Percentiles rank a stretch among this genome's conserved stretches.
These are phyloP conservation scores for Heliconius cydno DNA, from an alignment of 2,888 invertebrate genomes.

Conservation along the genomic window DNA sequence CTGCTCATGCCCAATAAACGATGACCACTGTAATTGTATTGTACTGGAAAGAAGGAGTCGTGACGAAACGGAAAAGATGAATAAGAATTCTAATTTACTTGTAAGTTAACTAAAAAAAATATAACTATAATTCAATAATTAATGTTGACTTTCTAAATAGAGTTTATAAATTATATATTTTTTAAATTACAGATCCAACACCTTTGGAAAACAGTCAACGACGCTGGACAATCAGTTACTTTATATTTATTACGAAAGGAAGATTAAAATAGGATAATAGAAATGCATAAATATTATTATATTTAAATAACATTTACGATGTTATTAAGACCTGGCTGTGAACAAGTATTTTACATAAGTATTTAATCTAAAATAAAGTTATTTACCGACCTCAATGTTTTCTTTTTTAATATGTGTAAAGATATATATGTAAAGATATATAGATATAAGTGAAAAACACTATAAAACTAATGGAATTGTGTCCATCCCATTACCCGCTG, in stretches of 20 bases:
- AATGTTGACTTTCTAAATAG: no score
- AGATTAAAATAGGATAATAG: not conserved
- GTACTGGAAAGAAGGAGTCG: not conserved
- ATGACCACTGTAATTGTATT: not conserved
- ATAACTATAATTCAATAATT: no score
- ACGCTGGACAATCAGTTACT: not conserved
- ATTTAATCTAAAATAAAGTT: not conserved
- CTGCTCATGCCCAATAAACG: not conserved
- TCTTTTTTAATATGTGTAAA: not conserved
- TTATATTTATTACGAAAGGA: slow-evolving; percentile 1
- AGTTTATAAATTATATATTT: not conserved
- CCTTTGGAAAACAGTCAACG: not conserved
- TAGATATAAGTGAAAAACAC: no score
- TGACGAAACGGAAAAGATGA: not conserved
- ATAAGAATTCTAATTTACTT: not conserved
- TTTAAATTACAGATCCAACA: not conserved
- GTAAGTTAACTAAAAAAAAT: not conserved
- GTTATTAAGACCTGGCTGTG: slow-evolving; percentile 3
- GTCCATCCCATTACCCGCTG: no score
- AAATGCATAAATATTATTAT: not conserved
- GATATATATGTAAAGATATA: no score
- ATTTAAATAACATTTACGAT: not conserved
- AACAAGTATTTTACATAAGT: not conserved
- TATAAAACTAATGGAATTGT: no score
- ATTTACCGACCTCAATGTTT: not conserved